Conservation (phyloP, 2,797 vertebrate genomes). For the Fratercula arctica region DNA sequence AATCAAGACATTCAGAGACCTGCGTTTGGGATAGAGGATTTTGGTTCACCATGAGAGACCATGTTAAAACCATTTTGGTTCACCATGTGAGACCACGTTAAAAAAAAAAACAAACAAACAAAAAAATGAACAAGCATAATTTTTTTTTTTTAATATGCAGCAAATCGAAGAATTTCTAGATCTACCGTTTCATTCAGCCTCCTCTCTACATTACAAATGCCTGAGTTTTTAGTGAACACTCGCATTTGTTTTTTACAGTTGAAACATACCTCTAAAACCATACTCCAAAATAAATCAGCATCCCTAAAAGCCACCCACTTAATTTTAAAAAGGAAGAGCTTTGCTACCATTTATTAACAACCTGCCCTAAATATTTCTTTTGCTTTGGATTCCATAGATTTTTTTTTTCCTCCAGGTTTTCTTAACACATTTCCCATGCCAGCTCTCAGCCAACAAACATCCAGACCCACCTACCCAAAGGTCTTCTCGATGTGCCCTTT, state of each 20-base stretch:
- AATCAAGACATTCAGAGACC: background rate
- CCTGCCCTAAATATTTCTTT: background rate
- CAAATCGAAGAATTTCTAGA: background rate
- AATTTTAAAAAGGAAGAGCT: conserved; percentile 9
- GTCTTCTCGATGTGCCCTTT: background rate
- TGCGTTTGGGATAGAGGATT: background rate
- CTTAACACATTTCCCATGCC: background rate
- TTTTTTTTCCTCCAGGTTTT: background rate
- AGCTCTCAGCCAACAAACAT: background rate
- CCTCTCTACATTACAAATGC: background rate
- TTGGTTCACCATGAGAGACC: background rate
- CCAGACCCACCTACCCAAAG: background rate
- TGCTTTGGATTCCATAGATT: background rate
- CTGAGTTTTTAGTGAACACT: background rate
- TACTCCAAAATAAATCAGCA: background rate
- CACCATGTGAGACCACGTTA: background rate
- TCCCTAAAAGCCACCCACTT: background rate
- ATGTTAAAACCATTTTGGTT: too few species aligned
- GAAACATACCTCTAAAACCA: background rate
- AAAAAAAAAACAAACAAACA: background rate
- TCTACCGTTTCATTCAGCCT: background rate
- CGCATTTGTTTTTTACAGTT: background rate
- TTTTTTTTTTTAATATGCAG: background rate
- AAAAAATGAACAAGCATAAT: background rate
- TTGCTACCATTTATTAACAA: background rate